These are phyloP conservation scores for Xerus rutilus DNA, from an alignment of 2,797 vertebrate genomes.

Conservation along the genomic window DNA sequence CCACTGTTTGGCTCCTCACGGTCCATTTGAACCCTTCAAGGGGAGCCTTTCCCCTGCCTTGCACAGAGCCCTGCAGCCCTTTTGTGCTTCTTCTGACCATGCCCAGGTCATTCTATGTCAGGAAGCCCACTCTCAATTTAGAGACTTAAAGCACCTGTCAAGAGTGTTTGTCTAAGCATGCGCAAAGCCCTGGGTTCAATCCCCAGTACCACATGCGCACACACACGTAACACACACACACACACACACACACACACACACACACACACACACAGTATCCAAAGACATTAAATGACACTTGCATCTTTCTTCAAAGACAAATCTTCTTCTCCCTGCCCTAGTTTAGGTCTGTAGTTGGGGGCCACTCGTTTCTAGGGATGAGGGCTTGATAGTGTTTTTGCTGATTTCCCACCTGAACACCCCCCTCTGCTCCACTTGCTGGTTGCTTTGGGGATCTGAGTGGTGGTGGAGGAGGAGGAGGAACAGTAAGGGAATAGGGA, in stretches of 20 bases:
- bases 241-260: too few species aligned
- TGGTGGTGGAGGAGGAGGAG: neutral
- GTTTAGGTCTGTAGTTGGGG: neutral
- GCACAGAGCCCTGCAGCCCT: neutral
- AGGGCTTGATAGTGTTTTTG: neutral
- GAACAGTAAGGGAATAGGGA: neutral
- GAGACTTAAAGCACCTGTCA: constrained; percentile 13
- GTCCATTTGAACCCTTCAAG: neutral
- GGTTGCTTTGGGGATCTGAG: neutral
- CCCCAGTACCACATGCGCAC: neutral
- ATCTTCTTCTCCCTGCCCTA: neutral
- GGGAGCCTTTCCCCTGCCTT: neutral
- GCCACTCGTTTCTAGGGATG: neutral
- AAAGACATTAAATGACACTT: neutral
- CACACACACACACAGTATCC: neutral
- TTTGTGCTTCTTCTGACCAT: neutral
- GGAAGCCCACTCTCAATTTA: neutral
- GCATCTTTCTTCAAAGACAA: neutral
- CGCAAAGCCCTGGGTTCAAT: neutral
- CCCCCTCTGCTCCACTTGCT: neutral
- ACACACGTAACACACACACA: too few species aligned
- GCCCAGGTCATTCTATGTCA: neutral
- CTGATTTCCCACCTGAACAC: neutral
- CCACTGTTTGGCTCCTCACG: neutral
- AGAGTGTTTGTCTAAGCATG: neutral